Evolutionary conservation across 2,888 invertebrate species (phyloP), one percentile per base, ranked within the genome.

Genomic region (Ceramica pisi): DNA sequence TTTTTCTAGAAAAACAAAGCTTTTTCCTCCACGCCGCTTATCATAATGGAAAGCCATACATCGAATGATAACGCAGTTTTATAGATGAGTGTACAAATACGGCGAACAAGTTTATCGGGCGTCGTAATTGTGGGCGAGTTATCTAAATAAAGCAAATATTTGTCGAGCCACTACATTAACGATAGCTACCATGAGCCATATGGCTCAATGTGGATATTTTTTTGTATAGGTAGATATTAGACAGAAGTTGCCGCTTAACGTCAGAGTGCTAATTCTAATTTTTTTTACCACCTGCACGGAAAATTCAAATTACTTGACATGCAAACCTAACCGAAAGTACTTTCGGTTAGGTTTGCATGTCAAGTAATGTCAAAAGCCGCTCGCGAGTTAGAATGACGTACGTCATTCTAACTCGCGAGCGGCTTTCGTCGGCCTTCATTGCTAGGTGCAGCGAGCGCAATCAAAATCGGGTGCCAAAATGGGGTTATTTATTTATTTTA

Each of bases 161-260:
- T 59, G 71, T 69, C 67, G 66, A 85, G 82, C 87, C 86, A 84
- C 78, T 82, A 81, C 87, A 85, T 86, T 87, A 78, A 59, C 59
- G 75, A 78, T 88, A 85, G 86, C 87, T 84, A 82, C 80, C 87
- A 73, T 77, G 68, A 73, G 73, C 73, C 87, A 86, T 86, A 87
- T 87, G 86, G 75, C 67, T 51, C 5, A 14, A 4, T 16, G 60
- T 60, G 38, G 41, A 23, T 41, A 31, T 51, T 10, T 35, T 59
- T 77, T 57, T 57, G 14, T 48, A 19, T 12, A 2, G 6, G 7
- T 51, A 35, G 9, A n/a, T n/a, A n/a, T n/a, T 21, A 10, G 5
- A 12, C 44, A 12, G 9, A 19, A 51, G 19, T 67, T 16, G 21
- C 31, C 21, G 41, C 41, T 41, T 41, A 41, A 41, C 12, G 0